Evolutionary conservation across 2,113 vertebrate genomes (phyloP).

Genomic region (Glareola pratincola): DNA sequence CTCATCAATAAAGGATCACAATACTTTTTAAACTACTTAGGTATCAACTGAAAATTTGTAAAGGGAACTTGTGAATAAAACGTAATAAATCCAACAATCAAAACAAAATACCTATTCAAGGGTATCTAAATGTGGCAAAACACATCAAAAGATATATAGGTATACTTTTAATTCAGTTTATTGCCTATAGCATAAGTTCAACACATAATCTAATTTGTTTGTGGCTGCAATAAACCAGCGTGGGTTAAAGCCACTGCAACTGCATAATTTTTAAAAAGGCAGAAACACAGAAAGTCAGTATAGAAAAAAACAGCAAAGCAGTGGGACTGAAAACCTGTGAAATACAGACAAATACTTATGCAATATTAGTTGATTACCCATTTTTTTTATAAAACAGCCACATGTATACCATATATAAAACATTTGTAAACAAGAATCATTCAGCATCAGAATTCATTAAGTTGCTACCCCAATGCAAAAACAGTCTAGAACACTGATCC

Average conservation of each 20-base stretch:
- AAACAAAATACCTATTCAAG: neutral
- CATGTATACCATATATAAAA: fast-evolving
- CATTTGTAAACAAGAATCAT: neutral
- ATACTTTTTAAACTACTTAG: neutral
- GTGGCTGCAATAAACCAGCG: neutral
- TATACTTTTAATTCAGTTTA: neutral
- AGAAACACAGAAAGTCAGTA: neutral
- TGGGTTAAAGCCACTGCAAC: neutral
- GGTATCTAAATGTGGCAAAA: neutral
- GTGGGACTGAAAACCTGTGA: neutral
- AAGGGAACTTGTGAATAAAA: neutral
- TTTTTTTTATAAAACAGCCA: neutral
- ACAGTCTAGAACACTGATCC: neutral
- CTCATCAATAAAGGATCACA: neutral
- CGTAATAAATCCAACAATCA: neutral
- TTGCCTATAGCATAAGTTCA: neutral
- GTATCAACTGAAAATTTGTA: neutral
- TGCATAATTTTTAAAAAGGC: neutral
- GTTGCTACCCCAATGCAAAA: neutral
- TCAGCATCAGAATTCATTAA: neutral
- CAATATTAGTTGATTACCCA: neutral
- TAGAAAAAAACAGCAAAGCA: neutral
- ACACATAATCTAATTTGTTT: neutral
- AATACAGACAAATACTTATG: neutral
- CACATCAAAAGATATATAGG: neutral